Base-by-base conservation (phyloP, 2,113 vertebrate genomes). In the Entomyzon cyanotis region DNA sequence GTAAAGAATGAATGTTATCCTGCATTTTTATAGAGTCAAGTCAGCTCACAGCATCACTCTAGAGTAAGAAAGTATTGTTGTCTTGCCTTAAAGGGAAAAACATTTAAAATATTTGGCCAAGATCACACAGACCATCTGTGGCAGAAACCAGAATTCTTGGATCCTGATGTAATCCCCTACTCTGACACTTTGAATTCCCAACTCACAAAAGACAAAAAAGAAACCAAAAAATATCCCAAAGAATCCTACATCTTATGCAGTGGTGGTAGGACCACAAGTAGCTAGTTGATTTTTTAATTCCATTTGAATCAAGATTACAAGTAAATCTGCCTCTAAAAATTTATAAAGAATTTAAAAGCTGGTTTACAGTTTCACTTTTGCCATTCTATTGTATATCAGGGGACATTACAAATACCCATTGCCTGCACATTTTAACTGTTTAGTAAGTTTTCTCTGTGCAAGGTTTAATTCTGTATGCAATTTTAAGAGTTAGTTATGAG, bases 391-490 rank as follows among this genome's bases (percentile, higher is more conserved):
- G 11, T 94, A 42, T 75, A 74, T 74, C 73, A 62, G 37, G 70
- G 30, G 55, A 67, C 82, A 79, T 91, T 53, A 87, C 42, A 95
- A 39, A 14, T 88, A 52, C 25, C 83, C 82, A 49, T 87, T 89
- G 16, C 78, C 95, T 88, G 49, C 63, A 89, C 28, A 93, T 94
- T 96, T 97, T 96, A 91, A 90, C 19, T 35, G 35, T 93, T 96
- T 94, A 75, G 62, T 88, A 93, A 93, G 87, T 84, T 63, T 95
- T 94, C 96, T 94, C 83, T 93, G 64, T 41, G 78, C 59, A 87
- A 15, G 17, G 47, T 92, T 94, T 87, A 27, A 67, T 89, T 90
- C 56, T 69, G 12, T 65, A 52, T 76, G 84, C 46, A 90, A 77
- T 88, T 96, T 95, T 95, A 93, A 67, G 74, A 93, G 74, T 93